Evolutionary conservation across 2,888 invertebrate genomes (phyloP).

Genomic region (Ophion ellenae): DNA sequence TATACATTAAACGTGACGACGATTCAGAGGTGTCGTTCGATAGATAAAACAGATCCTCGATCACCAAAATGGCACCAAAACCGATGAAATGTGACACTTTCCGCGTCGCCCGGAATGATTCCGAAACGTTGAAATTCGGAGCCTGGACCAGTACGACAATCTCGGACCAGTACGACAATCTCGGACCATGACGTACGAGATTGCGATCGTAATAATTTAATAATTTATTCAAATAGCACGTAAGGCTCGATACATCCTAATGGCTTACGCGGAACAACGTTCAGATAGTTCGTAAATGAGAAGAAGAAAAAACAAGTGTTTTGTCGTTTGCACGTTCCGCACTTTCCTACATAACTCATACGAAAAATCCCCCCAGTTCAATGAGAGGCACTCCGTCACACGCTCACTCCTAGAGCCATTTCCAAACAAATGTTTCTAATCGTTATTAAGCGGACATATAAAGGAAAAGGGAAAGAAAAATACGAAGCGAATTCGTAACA

Average conservation of each 20-base stretch:
- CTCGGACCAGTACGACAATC: constrained; percentile 55
- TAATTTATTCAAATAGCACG: constrained; percentile 9
- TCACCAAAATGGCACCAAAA: neutral
- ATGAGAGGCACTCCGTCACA: neutral
- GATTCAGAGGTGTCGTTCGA: neutral
- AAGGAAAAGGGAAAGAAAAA: neutral
- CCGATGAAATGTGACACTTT: neutral
- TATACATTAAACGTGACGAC: neutral
- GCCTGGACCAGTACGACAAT: constrained; percentile 17
- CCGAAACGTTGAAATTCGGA: neutral
- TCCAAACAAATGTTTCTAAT: neutral
- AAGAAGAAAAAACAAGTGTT: constrained; percentile 2
- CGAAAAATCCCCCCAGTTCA: constrained; percentile 13
- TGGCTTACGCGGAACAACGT: constrained; percentile 7
- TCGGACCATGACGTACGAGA: constrained; percentile 60
- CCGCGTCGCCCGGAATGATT: neutral
- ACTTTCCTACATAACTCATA: constrained; percentile 56
- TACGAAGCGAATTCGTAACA: neutral
- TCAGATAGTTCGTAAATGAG: neutral
- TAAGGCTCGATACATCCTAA: constrained; percentile 7
- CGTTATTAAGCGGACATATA: neutral
- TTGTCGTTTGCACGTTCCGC: constrained; percentile 32
- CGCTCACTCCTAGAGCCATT: neutral
- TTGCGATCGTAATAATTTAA: constrained; percentile 29
- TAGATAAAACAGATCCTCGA: neutral